phyloP scores from a whole-genome alignment of 2,797 vertebrate species.

The Anas capensis region DNA sequence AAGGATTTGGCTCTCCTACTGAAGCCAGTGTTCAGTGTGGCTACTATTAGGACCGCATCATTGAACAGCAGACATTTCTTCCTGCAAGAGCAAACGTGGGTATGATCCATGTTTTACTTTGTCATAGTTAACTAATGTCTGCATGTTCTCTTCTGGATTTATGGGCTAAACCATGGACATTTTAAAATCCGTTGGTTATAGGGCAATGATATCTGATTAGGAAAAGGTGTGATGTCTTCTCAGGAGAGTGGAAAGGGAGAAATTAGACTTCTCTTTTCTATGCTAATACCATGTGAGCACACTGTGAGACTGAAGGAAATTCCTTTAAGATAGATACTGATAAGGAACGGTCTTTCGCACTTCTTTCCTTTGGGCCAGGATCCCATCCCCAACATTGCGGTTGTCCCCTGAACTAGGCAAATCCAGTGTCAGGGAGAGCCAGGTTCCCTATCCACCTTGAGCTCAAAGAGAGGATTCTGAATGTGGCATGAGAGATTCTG shows the following conservation, averaged over 20 bases:
- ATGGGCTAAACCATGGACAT: neutral
- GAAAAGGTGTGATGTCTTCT: neutral
- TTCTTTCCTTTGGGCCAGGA: neutral
- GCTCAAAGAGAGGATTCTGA: neutral
- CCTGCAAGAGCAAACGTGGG: slow-evolving; percentile 63
- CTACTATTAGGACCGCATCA: slow-evolving; percentile 83
- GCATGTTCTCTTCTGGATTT: neutral
- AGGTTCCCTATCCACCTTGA: neutral
- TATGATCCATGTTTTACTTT: neutral
- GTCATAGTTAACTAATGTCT: neutral
- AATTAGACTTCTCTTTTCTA: neutral
- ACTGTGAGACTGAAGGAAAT: neutral
- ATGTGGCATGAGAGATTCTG: neutral
- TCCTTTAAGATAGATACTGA: neutral
- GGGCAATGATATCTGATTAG: neutral
- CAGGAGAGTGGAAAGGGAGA: neutral
- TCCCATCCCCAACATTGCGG: neutral
- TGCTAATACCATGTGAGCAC: neutral
- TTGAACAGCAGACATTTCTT: slow-evolving; percentile 90
- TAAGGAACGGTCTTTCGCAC: neutral
- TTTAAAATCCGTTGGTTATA: neutral
- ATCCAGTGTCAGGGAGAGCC: neutral
- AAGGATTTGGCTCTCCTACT: slow-evolving; percentile 86
- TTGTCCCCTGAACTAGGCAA: neutral
- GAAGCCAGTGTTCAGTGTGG: slow-evolving; percentile 80